Evolutionary conservation across 2,113 vertebrate genomes (phyloP).

Genomic region (Cynoglossus semilaevis): DNA sequence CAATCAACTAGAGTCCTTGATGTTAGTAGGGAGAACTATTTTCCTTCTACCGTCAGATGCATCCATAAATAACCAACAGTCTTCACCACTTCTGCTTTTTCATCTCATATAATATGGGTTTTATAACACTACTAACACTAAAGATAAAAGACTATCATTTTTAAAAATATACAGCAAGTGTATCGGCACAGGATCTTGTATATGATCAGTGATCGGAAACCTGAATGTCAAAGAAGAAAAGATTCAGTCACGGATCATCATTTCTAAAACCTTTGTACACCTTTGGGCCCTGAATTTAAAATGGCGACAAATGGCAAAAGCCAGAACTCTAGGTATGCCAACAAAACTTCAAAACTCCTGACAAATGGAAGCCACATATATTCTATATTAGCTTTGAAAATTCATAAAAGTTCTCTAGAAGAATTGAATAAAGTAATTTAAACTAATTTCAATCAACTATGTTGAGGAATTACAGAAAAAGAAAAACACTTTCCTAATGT

Average conservation of each 20-base stretch:
- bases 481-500: conserved; percentile 40
- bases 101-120: conserved; percentile 30
- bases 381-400: conserved; percentile 15
- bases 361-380: conserved; percentile 34
- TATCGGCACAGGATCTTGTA: conserved; percentile 41
- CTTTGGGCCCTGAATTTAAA: conserved; percentile 30
- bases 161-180: conserved; percentile 54
- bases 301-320: conserved; percentile 33
- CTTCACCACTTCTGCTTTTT: conserved; percentile 15
- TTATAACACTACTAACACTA: conserved; percentile 50
- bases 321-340: conserved; percentile 37
- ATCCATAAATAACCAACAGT: conserved; percentile 14
- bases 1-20: conserved; percentile 15
- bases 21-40: conserved; percentile 20
- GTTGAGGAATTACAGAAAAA: conserved; percentile 25
- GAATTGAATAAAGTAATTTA: background rate
- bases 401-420: conserved; percentile 15
- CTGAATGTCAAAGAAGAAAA: conserved; percentile 33
- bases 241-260: conserved; percentile 40
- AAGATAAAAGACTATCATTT: conserved; percentile 49
- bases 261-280: conserved; percentile 38
- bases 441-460: background rate
- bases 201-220: conserved; percentile 41
- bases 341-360: conserved; percentile 41
- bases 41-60: conserved; percentile 33